phyloP scores from a whole-genome alignment of 2,113 vertebrate species.

The Vimba vimba region DNA sequence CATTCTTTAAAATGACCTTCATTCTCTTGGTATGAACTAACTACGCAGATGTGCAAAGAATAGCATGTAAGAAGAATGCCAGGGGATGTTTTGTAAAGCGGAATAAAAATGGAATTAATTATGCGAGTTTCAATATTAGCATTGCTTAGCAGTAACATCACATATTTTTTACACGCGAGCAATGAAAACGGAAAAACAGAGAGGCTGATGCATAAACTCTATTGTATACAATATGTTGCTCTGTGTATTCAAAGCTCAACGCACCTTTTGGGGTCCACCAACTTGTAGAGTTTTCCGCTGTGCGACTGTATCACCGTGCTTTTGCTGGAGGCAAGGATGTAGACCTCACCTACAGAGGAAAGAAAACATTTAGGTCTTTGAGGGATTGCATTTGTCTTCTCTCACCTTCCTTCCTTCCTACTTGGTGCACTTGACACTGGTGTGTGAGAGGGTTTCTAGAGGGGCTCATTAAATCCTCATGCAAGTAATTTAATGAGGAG shows the following conservation, averaged over 20 bases:
- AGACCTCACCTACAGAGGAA: constrained; percentile 87
- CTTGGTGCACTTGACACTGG: constrained; percentile 63
- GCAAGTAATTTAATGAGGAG: constrained; percentile 74
- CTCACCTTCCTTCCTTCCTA: constrained; percentile 51
- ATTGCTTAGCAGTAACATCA: constrained; percentile 19
- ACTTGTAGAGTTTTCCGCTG: constrained; percentile 95
- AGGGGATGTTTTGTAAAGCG: constrained; percentile 20
- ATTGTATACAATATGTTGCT: constrained; percentile 6
- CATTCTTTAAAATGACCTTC: not conserved
- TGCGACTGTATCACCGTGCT: constrained; percentile 88
- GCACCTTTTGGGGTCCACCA: constrained; percentile 96
- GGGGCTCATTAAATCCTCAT: constrained; percentile 67
- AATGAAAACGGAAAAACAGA: constrained; percentile 4
- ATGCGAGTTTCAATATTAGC: constrained; percentile 10
- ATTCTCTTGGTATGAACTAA: constrained; percentile 26
- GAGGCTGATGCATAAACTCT: constrained; percentile 17
- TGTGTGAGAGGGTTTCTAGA: constrained; percentile 61
- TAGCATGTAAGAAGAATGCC: not conserved
- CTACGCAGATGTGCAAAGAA: constrained; percentile 24
- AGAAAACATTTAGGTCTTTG: not conserved
- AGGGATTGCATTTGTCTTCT: not conserved
- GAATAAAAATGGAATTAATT: constrained; percentile 39
- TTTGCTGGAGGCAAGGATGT: constrained; percentile 95
- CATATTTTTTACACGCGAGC: constrained; percentile 19
- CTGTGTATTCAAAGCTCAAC: constrained; percentile 3